Conservation (phyloP, 2,797 vertebrate species). For the Halcyon chelicuti region DNA sequence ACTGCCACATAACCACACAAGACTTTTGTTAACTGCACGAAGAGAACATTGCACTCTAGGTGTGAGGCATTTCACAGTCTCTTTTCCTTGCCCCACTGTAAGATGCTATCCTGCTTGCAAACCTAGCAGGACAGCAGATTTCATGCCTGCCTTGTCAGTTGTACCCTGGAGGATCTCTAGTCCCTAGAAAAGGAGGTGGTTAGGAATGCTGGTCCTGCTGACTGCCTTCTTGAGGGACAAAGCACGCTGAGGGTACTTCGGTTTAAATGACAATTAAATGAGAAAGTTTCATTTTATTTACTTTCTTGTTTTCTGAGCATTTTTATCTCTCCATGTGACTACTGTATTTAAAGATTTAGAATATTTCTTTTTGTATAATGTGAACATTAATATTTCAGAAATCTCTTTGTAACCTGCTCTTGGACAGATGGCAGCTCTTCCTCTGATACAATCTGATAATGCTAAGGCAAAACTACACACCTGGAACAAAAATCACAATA, state of each 20-base stretch:
- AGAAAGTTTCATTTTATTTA: background rate
- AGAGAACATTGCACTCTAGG: background rate
- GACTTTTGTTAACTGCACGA: background rate
- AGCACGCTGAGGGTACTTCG: background rate
- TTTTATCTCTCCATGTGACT: background rate
- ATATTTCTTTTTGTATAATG: background rate
- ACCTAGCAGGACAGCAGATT: background rate
- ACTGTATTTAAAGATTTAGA: slow-evolving; percentile 1
- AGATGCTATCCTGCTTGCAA: background rate
- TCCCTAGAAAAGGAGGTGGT: background rate
- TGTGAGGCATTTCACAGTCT: background rate
- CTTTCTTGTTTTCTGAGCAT: background rate
- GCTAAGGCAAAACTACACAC: slow-evolving; percentile 26
- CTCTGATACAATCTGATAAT: slow-evolving; percentile 23
- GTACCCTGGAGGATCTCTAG: background rate
- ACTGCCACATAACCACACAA: background rate
- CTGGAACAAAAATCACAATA: slow-evolving; percentile 3
- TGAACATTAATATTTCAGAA: slow-evolving; percentile 25
- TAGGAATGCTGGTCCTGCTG: background rate
- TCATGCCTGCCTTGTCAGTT: background rate
- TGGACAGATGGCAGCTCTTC: slow-evolving; percentile 25
- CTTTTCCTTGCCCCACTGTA: background rate
- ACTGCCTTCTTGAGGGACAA: background rate
- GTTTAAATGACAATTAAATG: background rate
- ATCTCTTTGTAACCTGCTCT: slow-evolving; percentile 32